Evolutionary conservation across 2,888 invertebrate species (phyloP), one percentile per base, ranked within the genome.

Genomic region (Coremacera marginata): DNA sequence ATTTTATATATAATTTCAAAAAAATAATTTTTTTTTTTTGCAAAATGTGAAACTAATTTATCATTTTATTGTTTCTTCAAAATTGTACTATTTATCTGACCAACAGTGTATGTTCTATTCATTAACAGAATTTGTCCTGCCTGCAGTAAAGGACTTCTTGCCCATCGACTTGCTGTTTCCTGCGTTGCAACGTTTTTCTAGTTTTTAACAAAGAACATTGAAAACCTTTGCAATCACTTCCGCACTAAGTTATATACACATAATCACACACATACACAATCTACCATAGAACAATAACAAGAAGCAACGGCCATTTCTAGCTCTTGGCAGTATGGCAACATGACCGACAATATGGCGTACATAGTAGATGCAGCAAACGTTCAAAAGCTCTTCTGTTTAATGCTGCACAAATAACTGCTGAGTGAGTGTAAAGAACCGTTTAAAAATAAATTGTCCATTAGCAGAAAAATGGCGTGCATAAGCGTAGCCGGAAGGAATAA

Each of bases 401-500:
- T 25, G 37, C 37, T 65, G 65, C 19, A 37, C 19, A 34, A 65
- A 37, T 55, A 70, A 55, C 52, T 31, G 70, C 31, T 52, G 70
- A 70, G 71, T 71, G 71, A 34, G 71, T 71, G 71, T 57, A 71
- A 70, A 71, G 60, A 57, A 60, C 7, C 71, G 57, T 37, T 71
- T 71, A 71, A 71, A 71, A 60, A 57, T 57, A 71, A 71, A 71
- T 55, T 51, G 71, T 71, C 71, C 71, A 71, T 71, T 71, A 71
- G 57, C 57, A 49, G 57, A 25, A 71, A 55, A 34, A 52, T 70
- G 70, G 55, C 55, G 67, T 67, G 19, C 44, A n/a, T 19, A 67
- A 67, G 67, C 37, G 55, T 60, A 5, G 25, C 27, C 27, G 14
- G 60, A 60, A 27, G 27, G 11, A 44, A 44, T 11, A 44, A 44